These are phyloP conservation scores for Rhabdomys pumilio DNA, from an alignment of 2,797 vertebrate genomes.

Conservation along the genomic window DNA sequence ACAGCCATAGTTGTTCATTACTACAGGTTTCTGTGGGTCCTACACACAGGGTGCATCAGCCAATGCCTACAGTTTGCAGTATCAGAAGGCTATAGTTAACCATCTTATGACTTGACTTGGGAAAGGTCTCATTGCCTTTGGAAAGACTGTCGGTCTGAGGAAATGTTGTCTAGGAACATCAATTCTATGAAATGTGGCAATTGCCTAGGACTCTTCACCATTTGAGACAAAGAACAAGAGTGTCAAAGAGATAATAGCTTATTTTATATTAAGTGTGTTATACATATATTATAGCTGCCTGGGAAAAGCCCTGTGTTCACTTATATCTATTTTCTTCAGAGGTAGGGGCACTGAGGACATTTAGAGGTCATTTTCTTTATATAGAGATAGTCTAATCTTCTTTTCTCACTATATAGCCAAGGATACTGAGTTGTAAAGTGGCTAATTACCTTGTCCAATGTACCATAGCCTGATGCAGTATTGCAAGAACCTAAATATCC, in stretches of 20 bases:
- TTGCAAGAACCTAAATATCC: neutral
- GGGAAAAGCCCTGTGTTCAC: neutral
- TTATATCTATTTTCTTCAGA: neutral
- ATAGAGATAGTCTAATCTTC: neutral
- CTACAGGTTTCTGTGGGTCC: neutral
- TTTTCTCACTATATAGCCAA: conserved; percentile 11
- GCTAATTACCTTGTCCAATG: neutral
- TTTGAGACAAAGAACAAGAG: neutral
- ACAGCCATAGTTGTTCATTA: neutral
- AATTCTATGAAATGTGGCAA: neutral
- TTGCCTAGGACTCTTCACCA: neutral
- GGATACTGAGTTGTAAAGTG: conserved; percentile 20
- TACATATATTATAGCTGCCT: neutral
- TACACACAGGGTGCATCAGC: neutral
- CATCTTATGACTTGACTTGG: neutral
- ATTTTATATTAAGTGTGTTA: neutral
- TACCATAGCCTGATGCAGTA: neutral
- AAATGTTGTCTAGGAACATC: neutral
- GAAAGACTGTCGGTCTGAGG: neutral
- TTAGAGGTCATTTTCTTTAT: neutral
- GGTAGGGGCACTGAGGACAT: neutral
- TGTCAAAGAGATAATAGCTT: neutral
- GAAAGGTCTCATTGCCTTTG: neutral
- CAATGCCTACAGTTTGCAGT: neutral
- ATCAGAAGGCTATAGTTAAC: neutral